Evolutionary conservation across 2,797 vertebrate genomes (phyloP), one percentile per base, ranked within the genome.

Genomic region (Pygocentrus nattereri): DNA sequence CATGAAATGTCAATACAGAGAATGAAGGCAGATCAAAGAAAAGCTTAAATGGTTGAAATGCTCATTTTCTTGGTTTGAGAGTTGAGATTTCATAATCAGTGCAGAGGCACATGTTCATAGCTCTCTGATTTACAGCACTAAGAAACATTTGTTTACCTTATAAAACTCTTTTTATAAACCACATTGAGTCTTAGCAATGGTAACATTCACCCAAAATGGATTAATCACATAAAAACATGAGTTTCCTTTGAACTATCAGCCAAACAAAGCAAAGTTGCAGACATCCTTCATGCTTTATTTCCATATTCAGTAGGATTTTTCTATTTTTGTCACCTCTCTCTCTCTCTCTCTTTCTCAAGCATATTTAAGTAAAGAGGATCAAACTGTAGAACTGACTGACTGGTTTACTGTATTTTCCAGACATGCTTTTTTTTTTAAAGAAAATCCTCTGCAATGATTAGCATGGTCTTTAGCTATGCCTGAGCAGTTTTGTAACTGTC

Each of bases 401-500:
- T 27, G 68, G 68, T 68, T 70, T 74, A 74, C 54, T 41, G 72
- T 44, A 74, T 74, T 74, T 74, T 15, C 15, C 54, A 74, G 52
- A 70, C 23, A 7, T 18, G 19, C 34, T 65, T 61, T 61, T 61
- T 61, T 69, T 72, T 58, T 15, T 34, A 73, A 41, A 58, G 11
- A 16, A 59, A 58, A 73, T 23, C 54, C 52, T 18, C 54, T 23
- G 18, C 30, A 41, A 16, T 41, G 71, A 72, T 72, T 72, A 74
- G 71, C 44, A 49, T 11, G 47, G 68, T 13, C 11, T 58, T 74
- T 74, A 50, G 30, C 71, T 31, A 50, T 54, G 65, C 65, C 70
- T 58, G 71, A 41, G 19, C 12, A 27, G 49, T 50, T 72, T 27
- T 54, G 27, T 30, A 72, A 74, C 27, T 50, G 41, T 70, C 13